phyloP scores from a whole-genome alignment of 2,888 invertebrate species.

The Alsophila aescularia region DNA sequence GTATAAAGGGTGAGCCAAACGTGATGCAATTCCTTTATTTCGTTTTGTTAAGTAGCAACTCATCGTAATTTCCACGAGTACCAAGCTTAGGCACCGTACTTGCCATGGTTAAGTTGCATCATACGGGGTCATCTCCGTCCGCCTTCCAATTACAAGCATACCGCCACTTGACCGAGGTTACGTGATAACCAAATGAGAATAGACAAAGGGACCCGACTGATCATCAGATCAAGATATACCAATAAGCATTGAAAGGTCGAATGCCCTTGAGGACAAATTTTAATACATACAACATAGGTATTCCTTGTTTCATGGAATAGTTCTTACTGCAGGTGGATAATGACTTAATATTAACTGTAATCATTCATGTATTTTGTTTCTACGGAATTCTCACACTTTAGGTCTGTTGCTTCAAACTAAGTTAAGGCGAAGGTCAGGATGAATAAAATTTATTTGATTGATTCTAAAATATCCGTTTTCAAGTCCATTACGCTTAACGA shows the following conservation, averaged over 20 bases:
- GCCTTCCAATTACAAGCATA: constrained; percentile 39
- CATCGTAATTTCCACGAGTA: not conserved
- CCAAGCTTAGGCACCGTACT: constrained; percentile 18
- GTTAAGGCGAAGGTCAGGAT: constrained; percentile 34
- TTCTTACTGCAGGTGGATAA: not conserved
- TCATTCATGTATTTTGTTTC: too few relatives aligned
- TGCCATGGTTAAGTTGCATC: constrained; percentile 36
- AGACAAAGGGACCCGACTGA: constrained; percentile 37
- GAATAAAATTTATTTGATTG: constrained; percentile 41
- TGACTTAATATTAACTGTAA: too few relatives aligned
- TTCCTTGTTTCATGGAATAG: too few relatives aligned
- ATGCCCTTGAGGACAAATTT: constrained; percentile 32
- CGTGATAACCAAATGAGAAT: constrained; percentile 42
- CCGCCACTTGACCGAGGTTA: constrained; percentile 47
- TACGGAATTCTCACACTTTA: not conserved
- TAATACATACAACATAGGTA: not conserved
- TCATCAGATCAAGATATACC: constrained; percentile 26
- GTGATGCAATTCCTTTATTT: too few relatives aligned
- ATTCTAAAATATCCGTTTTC: constrained; percentile 46
- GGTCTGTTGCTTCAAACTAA: constrained; percentile 3
- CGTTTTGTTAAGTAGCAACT: not conserved
- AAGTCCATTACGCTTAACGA: constrained; percentile 46
- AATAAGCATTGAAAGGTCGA: constrained; percentile 12
- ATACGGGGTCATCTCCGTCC: constrained; percentile 49
- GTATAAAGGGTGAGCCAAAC: too few relatives aligned